Conservation (phyloP, 2,113 vertebrate species). For the Tachycineta bicolor region DNA sequence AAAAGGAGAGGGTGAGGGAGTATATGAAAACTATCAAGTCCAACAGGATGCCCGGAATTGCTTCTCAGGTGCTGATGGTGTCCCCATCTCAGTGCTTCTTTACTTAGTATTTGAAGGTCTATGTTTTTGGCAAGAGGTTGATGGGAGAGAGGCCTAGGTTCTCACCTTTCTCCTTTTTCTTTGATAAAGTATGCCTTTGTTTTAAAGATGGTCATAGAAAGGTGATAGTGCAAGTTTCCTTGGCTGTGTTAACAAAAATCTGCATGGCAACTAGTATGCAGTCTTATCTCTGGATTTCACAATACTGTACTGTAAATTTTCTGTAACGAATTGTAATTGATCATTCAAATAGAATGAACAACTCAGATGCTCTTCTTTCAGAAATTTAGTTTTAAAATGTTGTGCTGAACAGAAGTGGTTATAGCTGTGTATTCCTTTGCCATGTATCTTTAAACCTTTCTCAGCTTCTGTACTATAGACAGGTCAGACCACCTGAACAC, state of each 20-base stretch:
- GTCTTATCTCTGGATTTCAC: not conserved
- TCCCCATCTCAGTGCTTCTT: not conserved
- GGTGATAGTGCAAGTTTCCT: not conserved
- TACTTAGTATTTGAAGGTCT: not conserved
- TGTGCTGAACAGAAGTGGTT: not conserved
- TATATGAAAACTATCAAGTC: not conserved
- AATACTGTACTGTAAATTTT: not conserved
- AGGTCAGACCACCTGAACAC: not conserved
- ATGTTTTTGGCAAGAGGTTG: not conserved
- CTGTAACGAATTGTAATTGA: not conserved
- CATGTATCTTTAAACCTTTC: not conserved
- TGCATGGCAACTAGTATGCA: fast-evolving
- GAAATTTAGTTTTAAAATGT: not conserved
- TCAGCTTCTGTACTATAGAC: not conserved
- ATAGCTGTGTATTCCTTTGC: not conserved
- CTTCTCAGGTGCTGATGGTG: not conserved
- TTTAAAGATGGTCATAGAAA: not conserved
- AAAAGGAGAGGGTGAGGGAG: not conserved
- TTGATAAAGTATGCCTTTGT: not conserved
- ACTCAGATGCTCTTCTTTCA: not conserved
- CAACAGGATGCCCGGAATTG: not conserved
- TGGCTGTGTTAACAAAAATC: not conserved
- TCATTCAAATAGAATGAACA: not conserved
- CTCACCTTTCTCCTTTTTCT: not conserved
- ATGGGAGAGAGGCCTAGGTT: not conserved